phyloP scores from a whole-genome alignment of 2,888 invertebrate genomes.

The Noctua janthina region DNA sequence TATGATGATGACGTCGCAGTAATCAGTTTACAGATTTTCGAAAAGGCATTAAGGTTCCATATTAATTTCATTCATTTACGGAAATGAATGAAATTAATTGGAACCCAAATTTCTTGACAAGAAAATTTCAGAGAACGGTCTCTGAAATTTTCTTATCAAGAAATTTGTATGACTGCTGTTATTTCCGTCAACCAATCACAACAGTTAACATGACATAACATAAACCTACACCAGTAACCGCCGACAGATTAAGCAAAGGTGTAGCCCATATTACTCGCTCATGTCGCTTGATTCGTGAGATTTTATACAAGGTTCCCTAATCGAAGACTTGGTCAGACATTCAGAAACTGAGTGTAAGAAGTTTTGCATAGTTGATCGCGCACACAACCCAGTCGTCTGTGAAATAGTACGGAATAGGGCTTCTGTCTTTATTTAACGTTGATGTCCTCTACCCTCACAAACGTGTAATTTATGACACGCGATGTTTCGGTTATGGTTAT shows the following conservation, averaged over 20 bases:
- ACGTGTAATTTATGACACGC: slow-evolving; percentile 52
- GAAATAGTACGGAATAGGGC: neutral
- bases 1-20: neutral
- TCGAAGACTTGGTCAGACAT: neutral
- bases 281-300: neutral
- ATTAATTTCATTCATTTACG: neutral
- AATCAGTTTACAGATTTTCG: neutral
- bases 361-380: neutral
- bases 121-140: no score
- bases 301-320: neutral
- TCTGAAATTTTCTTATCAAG: no score
- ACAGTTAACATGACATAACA: neutral
- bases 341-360: neutral
- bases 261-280: neutral
- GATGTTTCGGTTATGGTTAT: slow-evolving; percentile 53
- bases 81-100: no score
- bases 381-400: neutral
- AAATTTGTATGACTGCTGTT: neutral
- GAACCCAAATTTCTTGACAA: no score
- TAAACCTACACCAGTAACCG: neutral
- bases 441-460: slow-evolving; percentile 35
- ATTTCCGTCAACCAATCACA: neutral
- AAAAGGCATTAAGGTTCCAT: neutral
- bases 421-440: slow-evolving; percentile 21
- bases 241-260: neutral